Conservation (phyloP, 2,797 vertebrate genomes). For the Lagodon rhomboides region DNA sequence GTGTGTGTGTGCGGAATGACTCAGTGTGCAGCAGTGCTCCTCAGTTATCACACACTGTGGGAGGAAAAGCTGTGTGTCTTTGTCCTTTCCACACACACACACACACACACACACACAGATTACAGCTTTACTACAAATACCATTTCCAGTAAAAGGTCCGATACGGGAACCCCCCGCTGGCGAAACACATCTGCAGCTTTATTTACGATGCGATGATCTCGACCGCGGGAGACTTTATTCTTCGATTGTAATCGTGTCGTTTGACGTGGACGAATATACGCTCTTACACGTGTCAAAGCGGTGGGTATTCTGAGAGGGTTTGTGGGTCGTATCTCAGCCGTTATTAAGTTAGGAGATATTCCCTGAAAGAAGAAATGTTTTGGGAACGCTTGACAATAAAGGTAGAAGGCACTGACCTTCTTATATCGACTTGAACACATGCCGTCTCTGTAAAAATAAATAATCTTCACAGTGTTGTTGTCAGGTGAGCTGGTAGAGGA, state of each 20-base stretch:
- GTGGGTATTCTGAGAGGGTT: no score
- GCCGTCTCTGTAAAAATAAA: no score
- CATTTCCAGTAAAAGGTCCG: constrained; percentile 20
- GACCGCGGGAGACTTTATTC: background rate
- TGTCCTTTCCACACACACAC: constrained; percentile 25
- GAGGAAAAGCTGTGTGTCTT: constrained; percentile 57
- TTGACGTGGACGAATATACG: no score
- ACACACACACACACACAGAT: constrained; percentile 30
- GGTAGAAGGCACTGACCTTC: no score
- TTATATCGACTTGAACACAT: no score
- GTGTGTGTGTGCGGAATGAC: constrained; percentile 59
- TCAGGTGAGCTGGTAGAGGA: no score
- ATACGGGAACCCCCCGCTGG: background rate
- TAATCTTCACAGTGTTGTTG: no score
- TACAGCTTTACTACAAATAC: constrained; percentile 46
- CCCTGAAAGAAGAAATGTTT: no score
- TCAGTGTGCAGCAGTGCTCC: constrained; percentile 62
- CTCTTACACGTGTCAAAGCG: background rate
- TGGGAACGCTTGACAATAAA: no score
- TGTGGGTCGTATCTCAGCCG: no score
- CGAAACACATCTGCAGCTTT: background rate
- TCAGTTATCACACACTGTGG: constrained; percentile 65
- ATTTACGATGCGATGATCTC: background rate
- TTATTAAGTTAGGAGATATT: no score
- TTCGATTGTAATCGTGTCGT: background rate